Percentiles rank a stretch among this genome's conserved stretches.
Evolutionary conservation across 2,888 invertebrate genomes (phyloP).

Genomic region (Ferdinandea cuprea): DNA sequence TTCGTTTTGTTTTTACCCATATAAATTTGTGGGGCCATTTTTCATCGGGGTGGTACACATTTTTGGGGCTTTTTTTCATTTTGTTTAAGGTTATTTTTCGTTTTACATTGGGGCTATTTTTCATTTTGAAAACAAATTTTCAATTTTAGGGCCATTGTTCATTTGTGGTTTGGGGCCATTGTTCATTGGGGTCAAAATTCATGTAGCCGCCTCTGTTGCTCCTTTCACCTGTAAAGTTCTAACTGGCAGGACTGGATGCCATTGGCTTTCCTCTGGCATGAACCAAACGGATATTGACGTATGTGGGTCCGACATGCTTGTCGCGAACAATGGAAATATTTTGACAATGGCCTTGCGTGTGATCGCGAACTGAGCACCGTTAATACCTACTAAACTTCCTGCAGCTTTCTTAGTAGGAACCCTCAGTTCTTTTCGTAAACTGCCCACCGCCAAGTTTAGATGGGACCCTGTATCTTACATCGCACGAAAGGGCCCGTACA

Average conservation of each 20-base stretch:
- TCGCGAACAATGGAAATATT: constrained; percentile 2
- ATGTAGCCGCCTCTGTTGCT: too few relatives aligned
- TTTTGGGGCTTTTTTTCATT: too few relatives aligned
- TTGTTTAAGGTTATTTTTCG: too few relatives aligned
- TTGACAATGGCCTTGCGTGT: constrained; percentile 1
- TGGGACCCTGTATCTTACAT: constrained; percentile 18
- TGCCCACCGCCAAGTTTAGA: not conserved
- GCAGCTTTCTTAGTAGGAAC: not conserved
- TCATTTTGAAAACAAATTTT: too few relatives aligned
- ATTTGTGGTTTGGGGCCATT: too few relatives aligned
- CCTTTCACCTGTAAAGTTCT: not conserved
- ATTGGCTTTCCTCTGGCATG: constrained; percentile 16
- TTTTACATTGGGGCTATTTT: too few relatives aligned
- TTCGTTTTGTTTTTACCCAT: too few relatives aligned
- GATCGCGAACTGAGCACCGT: not conserved
- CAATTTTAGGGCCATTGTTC: too few relatives aligned
- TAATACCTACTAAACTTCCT: constrained; percentile 1
- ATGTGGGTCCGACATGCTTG: not conserved
- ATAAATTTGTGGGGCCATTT: too few relatives aligned
- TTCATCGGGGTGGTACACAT: too few relatives aligned
- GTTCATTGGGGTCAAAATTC: too few relatives aligned
- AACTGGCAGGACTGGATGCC: not conserved
- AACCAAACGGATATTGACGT: not conserved
- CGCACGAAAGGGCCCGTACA: constrained; percentile 11
- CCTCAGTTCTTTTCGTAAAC: not conserved